A percentile compares a stretch with the other conserved stretches of the same genome.
These are phyloP conservation scores for Dendrolimus pini DNA, from an alignment of 2,888 invertebrate species.

Conservation along the genomic window DNA sequence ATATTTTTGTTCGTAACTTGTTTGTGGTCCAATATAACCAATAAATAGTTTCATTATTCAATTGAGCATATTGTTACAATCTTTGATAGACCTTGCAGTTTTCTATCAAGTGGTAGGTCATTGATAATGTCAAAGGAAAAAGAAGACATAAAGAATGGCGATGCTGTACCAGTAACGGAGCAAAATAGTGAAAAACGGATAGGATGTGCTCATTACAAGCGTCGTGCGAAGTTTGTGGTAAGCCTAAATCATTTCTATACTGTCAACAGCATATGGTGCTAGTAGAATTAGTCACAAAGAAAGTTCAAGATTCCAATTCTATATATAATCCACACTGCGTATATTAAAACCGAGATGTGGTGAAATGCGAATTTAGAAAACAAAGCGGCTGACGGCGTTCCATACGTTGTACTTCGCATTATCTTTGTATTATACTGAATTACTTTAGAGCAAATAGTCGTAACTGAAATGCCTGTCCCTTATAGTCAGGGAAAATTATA, in stretches of 20 bases:
- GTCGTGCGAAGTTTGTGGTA: constrained; percentile 91
- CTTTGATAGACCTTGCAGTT: constrained; percentile 14
- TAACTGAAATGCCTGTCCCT: too few relatives aligned
- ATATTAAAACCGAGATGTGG: constrained; percentile 22
- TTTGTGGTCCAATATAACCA: neutral
- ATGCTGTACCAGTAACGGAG: constrained; percentile 28
- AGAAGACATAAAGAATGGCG: constrained; percentile 32
- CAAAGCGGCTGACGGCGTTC: constrained; percentile 2
- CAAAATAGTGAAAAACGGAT: constrained; percentile 62
- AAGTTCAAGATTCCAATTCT: constrained; percentile 31
- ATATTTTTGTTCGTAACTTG: too few relatives aligned
- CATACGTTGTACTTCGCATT: too few relatives aligned
- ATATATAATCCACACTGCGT: constrained; percentile 46
- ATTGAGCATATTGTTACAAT: neutral
- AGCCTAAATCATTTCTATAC: constrained; percentile 39
- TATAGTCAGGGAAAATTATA: too few relatives aligned
- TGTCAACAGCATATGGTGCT: constrained; percentile 2
- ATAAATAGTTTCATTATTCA: neutral
- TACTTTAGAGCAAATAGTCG: too few relatives aligned
- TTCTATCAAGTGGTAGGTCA: constrained; percentile 12
- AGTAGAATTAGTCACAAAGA: constrained; percentile 5
- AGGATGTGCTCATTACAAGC: constrained; percentile 90
- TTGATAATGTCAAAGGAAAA: constrained; percentile 49
- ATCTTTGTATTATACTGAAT: too few relatives aligned
- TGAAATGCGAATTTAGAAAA: constrained; percentile 17